Evolutionary conservation across 2,113 vertebrate species (phyloP).

Genomic region (Pseudorasbora parva): DNA sequence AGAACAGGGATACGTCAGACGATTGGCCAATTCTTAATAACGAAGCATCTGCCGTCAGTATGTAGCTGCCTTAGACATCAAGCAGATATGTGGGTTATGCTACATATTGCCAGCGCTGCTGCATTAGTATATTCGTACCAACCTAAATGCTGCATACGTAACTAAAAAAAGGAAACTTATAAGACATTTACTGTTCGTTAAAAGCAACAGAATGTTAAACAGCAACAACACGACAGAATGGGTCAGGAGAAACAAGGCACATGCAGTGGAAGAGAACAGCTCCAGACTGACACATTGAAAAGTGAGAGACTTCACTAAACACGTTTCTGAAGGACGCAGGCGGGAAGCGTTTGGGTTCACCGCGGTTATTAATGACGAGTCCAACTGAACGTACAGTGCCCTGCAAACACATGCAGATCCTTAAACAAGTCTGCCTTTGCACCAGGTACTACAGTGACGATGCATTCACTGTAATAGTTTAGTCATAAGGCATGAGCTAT

Average conservation of each 20-base stretch:
- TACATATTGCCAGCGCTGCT: constrained; percentile 16
- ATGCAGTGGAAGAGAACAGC: constrained; percentile 77
- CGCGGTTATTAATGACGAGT: background rate
- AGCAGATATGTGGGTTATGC: background rate
- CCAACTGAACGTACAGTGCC: background rate
- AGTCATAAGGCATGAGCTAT: too few species aligned
- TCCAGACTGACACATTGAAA: constrained; percentile 78
- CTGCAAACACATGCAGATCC: constrained; percentile 6
- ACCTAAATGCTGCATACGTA: constrained; percentile 6
- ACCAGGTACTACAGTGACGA: background rate
- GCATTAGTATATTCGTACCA: background rate
- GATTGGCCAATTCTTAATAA: background rate
- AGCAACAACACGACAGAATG: constrained; percentile 67
- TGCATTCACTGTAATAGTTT: too few species aligned
- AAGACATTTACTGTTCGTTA: background rate
- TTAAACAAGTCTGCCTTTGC: background rate
- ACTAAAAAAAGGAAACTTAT: constrained; percentile 8
- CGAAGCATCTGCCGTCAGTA: constrained; percentile 15
- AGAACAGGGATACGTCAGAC: constrained; percentile 55
- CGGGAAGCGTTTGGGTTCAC: background rate
- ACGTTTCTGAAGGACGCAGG: constrained; percentile 1
- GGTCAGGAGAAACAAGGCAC: constrained; percentile 60
- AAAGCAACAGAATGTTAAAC: constrained; percentile 57
- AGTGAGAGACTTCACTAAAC: constrained; percentile 63
- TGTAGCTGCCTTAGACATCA: constrained; percentile 16